These are phyloP conservation scores for Epizoanthus stellaris DNA, from an alignment of 92 coral and sea anemone genomes.

Conservation along the genomic window DNA sequence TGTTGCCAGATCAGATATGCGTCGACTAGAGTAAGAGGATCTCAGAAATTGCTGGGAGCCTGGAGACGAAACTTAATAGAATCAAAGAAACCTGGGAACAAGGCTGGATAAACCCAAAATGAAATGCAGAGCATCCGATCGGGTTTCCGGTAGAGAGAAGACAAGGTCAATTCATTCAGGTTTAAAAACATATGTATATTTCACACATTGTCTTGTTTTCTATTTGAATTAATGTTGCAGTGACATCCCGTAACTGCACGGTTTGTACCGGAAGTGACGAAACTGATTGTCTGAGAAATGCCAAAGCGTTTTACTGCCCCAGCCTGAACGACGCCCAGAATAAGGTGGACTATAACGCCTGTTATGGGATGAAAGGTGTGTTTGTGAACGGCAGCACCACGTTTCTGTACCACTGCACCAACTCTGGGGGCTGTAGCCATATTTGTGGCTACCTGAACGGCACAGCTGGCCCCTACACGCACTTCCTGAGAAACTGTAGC, in stretches of 20 bases:
- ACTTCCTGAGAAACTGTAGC: background rate
- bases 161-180: no score
- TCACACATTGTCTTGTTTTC: background rate
- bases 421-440: background rate
- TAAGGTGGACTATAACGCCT: background rate
- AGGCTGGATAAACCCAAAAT: no score
- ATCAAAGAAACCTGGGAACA: no score
- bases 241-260: background rate
- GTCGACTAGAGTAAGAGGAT: no score
- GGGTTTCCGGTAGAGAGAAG: no score
- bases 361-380: background rate
- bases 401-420: background rate
- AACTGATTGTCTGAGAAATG: background rate
- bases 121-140: no score
- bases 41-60: no score
- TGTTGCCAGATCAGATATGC: no score
- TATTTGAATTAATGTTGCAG: background rate
- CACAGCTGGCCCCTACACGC: background rate
- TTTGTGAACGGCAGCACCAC: background rate
- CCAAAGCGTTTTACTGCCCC: constrained; percentile 4
- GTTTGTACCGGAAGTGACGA: background rate
- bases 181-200: no score
- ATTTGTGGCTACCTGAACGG: constrained; percentile 1
- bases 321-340: background rate
- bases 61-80: no score